Base-by-base conservation (phyloP, 2,113 vertebrate genomes). In the Megatriorchis doriae region DNA sequence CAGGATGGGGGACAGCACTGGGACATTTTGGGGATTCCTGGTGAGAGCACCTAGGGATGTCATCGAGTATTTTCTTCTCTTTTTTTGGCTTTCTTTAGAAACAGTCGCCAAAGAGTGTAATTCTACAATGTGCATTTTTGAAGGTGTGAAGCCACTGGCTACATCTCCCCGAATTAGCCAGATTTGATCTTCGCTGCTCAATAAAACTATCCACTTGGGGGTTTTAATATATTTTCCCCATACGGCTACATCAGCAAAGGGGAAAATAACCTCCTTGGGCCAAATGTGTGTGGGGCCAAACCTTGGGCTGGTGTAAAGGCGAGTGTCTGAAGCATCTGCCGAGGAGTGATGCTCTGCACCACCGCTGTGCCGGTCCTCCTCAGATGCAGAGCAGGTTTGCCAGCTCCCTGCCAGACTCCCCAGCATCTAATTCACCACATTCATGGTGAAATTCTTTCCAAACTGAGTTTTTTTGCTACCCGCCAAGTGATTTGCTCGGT, bases 231-330 rank as follows among this genome's bases (percentile, higher is more conserved):
- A 0, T 74, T 48, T 32, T 56, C 43, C 65, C 67, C 29, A 5
- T 26, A 20, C 3, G 3, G 20, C 25, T 55, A 3, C 18, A 6
- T 67, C 88, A 73, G 31, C 62, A 38, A 80, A 70, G 67, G 38
- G 59, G 34, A 70, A 56, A 70, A 50, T 6, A 45, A 74, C 61
- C 36, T 61, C 21, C 31, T 87, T 0, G 2, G 89, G 93, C 94
- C 93, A 96, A 96, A 94, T 12, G 17, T 15, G 13, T 58, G 25
- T 47, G 67, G 50, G 87, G 94, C 92, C 94, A 96, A 96, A 93
- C 70, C 40, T 82, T 0, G 7, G 73, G 77, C 47, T 74, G 58
- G 34, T 16, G 61, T 78, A 22, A 68, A 16, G 29, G 45, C 0
- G 0, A 59, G 67, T 3, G 77, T 50, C 80, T n/a, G 72, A 66